Evolutionary conservation across 2,797 vertebrate species (phyloP).

Genomic region (Acipenser ruthenus): DNA sequence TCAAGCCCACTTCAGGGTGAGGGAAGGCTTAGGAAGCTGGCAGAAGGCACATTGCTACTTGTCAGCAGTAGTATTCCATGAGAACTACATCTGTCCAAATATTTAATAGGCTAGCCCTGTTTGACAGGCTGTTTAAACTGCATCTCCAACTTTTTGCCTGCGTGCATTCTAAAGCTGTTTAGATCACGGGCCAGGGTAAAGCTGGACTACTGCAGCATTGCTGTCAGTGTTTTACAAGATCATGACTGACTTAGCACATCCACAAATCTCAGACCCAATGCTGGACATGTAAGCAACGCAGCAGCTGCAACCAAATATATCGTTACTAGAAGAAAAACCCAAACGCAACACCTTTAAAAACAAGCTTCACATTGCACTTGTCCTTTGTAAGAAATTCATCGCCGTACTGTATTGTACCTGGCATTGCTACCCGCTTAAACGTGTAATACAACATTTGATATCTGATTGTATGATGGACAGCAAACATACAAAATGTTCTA

Average conservation of each 20-base stretch:
- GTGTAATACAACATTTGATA: too few species aligned
- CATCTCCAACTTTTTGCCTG: neutral
- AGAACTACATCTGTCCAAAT: neutral
- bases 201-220: neutral
- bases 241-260: slow-evolving; percentile 8
- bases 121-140: neutral
- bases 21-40: slow-evolving; percentile 4
- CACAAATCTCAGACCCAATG: neutral
- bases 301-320: slow-evolving; percentile 2
- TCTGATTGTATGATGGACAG: too few species aligned
- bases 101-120: neutral
- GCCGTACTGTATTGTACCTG: too few species aligned
- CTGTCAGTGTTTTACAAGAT: neutral
- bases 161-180: neutral
- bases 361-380: neutral
- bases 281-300: neutral
- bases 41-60: neutral
- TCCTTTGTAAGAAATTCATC: too few species aligned
- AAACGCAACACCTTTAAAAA: neutral
- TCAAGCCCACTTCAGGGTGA: slow-evolving; percentile 30
- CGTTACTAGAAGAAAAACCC: neutral
- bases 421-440: too few species aligned
- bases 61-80: neutral
- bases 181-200: neutral
- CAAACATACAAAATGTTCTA: too few species aligned